Evolutionary conservation across 2,113 vertebrate genomes (phyloP), one percentile per base, ranked within the genome.

Genomic region (Petromus typicus): DNA sequence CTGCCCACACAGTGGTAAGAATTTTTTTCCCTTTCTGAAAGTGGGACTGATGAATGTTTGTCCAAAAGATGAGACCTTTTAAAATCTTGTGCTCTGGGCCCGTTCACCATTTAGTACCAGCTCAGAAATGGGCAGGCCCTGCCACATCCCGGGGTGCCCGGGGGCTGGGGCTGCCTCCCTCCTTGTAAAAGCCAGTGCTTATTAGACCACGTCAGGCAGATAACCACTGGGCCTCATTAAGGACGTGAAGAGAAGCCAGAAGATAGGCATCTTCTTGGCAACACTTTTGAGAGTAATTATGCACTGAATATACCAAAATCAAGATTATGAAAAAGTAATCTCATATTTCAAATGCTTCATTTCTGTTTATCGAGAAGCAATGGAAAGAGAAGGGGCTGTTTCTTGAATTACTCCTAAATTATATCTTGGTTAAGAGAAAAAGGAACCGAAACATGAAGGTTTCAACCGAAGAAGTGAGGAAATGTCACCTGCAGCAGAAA

Each of bases 321-420:
- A 57, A 94, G 43, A 30, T 25, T 86, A 10, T 71, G 88, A 71
- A 83, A 86, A 64, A 30, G 22, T 54, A 9, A 43, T 25, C 10
- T 80, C 54, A 48, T 37, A 57, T 32, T 69, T 82, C 30, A 94
- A 88, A 93, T 67, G 6, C 56, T 73, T 75, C 10, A 11, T 66
- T 83, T 82, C 92, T 81, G 90, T 2, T 45, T 81, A 90, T 2
- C 48, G 61, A 89, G 56, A 76, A 78, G 22, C 83, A 89, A 78
- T 10, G 88, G 80, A 18, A 4, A 97, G 96, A 94, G n/a, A 61
- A 76, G 51, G 96, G 51, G 51, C 40, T 66, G 13, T 94, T 92
- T 86, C n/a, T 80, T 89, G 32, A 57, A 56, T 82, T 1, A 81
- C 89, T 76, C 11, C 86, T 63, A 91, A 79, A 37, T 86, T 86